phyloP scores from a whole-genome alignment of 2,113 vertebrate species.

The Phylloscopus trochilus region DNA sequence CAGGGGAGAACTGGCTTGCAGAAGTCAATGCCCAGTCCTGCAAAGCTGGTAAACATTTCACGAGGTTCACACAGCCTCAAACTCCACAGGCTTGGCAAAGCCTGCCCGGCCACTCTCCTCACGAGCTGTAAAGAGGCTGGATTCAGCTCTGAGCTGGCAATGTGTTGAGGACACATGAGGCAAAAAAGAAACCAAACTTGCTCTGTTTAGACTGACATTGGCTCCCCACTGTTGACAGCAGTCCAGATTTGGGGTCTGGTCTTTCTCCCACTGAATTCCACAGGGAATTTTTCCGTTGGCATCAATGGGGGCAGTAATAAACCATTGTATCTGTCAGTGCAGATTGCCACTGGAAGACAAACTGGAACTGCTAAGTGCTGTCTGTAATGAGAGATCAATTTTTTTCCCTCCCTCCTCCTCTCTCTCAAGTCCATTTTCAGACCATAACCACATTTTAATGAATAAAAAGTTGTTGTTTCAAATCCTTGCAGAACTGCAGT shows the following conservation, averaged over 20 bases:
- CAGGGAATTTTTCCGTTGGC: conserved; percentile 23
- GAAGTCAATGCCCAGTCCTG: background rate
- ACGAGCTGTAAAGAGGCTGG: background rate
- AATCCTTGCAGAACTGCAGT: conserved; percentile 49
- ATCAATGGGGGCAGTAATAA: conserved; percentile 40
- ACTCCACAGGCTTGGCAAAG: conserved; percentile 20
- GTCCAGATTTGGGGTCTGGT: conserved; percentile 35
- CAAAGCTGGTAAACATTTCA: conserved; percentile 17
- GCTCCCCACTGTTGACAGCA: background rate
- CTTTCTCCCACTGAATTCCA: conserved; percentile 40
- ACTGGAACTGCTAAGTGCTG: conserved; percentile 46
- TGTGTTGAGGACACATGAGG: background rate
- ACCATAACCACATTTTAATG: conserved; percentile 67
- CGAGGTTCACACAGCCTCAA: background rate
- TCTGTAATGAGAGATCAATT: conserved; percentile 56
- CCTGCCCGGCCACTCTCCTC: background rate
- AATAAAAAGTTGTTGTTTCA: conserved; percentile 68
- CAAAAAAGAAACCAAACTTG: background rate
- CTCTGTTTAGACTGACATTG: background rate
- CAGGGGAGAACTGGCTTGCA: background rate
- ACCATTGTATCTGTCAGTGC: conserved; percentile 54
- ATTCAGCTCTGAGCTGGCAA: background rate
- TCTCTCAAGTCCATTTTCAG: conserved; percentile 60
- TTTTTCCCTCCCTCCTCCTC: background rate
- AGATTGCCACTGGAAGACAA: conserved; percentile 51